Conservation (phyloP, 2,113 vertebrate genomes). For the Ahaetulla prasina region DNA sequence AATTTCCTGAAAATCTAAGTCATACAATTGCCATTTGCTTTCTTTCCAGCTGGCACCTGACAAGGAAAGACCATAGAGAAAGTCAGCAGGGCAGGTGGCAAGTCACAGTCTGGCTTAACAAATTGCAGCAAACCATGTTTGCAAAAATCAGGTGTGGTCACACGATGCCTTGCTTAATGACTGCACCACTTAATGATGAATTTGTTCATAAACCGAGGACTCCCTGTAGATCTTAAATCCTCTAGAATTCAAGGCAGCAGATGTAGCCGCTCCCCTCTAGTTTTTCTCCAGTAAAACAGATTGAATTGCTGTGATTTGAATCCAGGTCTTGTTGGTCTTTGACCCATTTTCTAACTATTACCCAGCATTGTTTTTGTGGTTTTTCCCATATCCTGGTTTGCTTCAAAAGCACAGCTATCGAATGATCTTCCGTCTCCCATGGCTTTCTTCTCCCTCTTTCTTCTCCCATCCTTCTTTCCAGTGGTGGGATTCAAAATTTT, state of each 20-base stretch:
- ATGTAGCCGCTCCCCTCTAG: neutral
- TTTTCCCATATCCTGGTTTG: neutral
- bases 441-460: neutral
- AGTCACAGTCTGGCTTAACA: no score
- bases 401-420: neutral
- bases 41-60: no score
- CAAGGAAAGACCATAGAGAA: no score
- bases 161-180: no score
- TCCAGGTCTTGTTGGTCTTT: neutral
- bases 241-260: neutral
- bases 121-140: no score
- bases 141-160: no score
- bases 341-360: neutral
- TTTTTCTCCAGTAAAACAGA: neutral
- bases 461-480: neutral
- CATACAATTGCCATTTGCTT: no score
- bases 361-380: neutral
- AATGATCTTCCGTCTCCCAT: neutral
- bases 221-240: neutral
- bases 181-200: neutral
- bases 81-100: no score
- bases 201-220: neutral
- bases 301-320: neutral
- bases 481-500: no score
- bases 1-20: no score